Evolutionary conservation across 2,113 vertebrate species (phyloP).

Genomic region (Protobothrops mucrosquamatus): DNA sequence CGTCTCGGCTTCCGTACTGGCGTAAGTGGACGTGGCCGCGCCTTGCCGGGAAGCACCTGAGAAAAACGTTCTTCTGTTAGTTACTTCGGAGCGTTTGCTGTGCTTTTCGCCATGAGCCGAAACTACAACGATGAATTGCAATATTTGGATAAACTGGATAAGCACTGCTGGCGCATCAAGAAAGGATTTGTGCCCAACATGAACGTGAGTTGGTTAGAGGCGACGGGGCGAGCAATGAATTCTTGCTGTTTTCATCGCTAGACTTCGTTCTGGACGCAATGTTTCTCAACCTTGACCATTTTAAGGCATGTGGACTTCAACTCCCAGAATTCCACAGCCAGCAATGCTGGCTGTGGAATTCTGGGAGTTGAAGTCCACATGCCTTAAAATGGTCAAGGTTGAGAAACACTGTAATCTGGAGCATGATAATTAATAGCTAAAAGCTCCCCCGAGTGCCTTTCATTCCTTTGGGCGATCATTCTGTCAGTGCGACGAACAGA

Average conservation of each 20-base stretch:
- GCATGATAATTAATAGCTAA: background rate
- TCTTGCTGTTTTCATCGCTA: background rate
- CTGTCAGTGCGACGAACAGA: background rate
- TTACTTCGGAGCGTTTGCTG: background rate
- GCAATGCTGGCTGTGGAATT: too few species aligned
- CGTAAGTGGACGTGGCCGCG: accelerated
- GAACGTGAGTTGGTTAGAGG: slow-evolving; percentile 74
- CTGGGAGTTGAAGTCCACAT: too few species aligned
- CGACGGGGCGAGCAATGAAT: background rate
- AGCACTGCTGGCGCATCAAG: slow-evolving; percentile 92
- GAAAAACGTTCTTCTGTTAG: background rate
- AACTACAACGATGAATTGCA: slow-evolving; percentile 96
- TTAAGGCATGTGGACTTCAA: too few species aligned
- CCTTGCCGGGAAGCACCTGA: accelerated
- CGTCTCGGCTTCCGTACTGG: background rate
- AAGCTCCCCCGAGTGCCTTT: too few species aligned
- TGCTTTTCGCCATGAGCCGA: slow-evolving; percentile 80
- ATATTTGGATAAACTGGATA: slow-evolving; percentile 86
- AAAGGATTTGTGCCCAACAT: slow-evolving; percentile 98
- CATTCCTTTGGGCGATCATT: background rate
- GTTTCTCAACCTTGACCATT: too few species aligned
- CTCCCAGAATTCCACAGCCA: too few species aligned
- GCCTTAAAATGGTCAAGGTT: too few species aligned
- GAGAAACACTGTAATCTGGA: background rate
- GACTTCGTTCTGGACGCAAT: background rate